A percentile compares a stretch with the other conserved stretches of the same genome.
Evolutionary conservation across 2,797 vertebrate genomes (phyloP).

Genomic region (Oreochromis grahami): DNA sequence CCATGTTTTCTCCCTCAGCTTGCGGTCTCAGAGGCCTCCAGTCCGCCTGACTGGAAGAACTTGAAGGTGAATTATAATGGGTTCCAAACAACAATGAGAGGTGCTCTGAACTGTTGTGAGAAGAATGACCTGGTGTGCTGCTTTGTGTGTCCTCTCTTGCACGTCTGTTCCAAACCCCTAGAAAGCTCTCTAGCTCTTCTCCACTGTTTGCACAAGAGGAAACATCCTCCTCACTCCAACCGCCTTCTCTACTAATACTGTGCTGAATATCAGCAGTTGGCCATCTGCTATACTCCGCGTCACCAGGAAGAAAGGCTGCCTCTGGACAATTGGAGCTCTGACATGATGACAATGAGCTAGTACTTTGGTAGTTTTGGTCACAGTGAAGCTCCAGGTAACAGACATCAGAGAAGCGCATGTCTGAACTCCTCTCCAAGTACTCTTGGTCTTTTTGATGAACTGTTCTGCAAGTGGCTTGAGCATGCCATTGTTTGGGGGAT

Average conservation of each 20-base stretch:
- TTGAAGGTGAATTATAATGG: conserved; percentile 62
- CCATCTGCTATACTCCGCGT: conserved; percentile 41
- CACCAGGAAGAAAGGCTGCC: conserved; percentile 23
- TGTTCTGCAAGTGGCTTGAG: neutral
- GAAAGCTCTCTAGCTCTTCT: conserved; percentile 65
- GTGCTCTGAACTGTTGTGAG: conserved; percentile 75
- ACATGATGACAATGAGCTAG: conserved; percentile 68
- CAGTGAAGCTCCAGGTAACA: conserved; percentile 35
- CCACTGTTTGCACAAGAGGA: conserved; percentile 67
- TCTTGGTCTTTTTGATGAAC: conserved; percentile 12
- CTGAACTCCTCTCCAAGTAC: conserved; percentile 21
- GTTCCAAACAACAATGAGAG: conserved; percentile 74
- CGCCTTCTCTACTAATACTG: conserved; percentile 55
- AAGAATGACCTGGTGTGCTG: conserved; percentile 69
- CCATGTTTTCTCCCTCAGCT: conserved; percentile 37
- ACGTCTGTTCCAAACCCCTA: conserved; percentile 55
- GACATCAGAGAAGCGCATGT: conserved; percentile 4
- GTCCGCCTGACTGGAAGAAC: conserved; percentile 57
- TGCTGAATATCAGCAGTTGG: conserved; percentile 39
- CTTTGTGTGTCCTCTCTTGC: conserved; percentile 62
- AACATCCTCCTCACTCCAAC: conserved; percentile 72
- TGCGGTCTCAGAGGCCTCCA: conserved; percentile 44
- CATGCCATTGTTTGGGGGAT: conserved; percentile 28
- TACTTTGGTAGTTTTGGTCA: conserved; percentile 62
- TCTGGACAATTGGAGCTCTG: conserved; percentile 59